phyloP scores from a whole-genome alignment of 2,888 invertebrate genomes.

The Macrostomum cliftonense region DNA sequence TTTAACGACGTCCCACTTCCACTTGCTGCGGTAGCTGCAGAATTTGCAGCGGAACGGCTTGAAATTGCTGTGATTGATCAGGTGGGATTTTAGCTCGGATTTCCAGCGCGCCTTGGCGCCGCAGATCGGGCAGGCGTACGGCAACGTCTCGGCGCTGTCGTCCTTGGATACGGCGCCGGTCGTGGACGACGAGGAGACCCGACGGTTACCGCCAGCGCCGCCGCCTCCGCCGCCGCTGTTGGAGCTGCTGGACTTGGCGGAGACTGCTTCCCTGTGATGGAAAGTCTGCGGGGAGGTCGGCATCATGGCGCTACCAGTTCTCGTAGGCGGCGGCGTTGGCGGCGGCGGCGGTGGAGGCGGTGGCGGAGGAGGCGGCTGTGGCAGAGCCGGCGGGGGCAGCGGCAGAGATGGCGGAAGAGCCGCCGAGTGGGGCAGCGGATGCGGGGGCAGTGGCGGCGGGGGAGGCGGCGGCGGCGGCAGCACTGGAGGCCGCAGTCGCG shows the following conservation, averaged over 20 bases:
- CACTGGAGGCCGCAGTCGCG: too few species aligned
- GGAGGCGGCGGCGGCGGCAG: too few species aligned
- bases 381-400: too few species aligned
- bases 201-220: background rate
- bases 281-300: too few species aligned
- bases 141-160: conserved; percentile 19
- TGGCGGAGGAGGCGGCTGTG: background rate
- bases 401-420: too few species aligned
- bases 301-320: too few species aligned
- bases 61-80: conserved; percentile 36
- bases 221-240: too few species aligned
- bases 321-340: too few species aligned
- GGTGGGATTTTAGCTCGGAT: conserved; percentile 36
- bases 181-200: background rate
- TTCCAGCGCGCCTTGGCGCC: conserved; percentile 36
- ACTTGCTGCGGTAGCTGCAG: conserved; percentile 35
- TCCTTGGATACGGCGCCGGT: conserved; percentile 2
- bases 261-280: too few species aligned
- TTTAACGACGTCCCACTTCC: conserved; percentile 39
- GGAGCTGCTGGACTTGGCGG: too few species aligned
- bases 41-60: conserved; percentile 34
- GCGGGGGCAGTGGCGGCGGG: background rate
- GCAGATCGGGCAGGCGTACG: conserved; percentile 32
- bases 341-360: background rate
- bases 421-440: background rate